These are phyloP conservation scores for Drosophila subquinaria DNA, from an alignment of 2,888 invertebrate species.

Conservation along the genomic window DNA sequence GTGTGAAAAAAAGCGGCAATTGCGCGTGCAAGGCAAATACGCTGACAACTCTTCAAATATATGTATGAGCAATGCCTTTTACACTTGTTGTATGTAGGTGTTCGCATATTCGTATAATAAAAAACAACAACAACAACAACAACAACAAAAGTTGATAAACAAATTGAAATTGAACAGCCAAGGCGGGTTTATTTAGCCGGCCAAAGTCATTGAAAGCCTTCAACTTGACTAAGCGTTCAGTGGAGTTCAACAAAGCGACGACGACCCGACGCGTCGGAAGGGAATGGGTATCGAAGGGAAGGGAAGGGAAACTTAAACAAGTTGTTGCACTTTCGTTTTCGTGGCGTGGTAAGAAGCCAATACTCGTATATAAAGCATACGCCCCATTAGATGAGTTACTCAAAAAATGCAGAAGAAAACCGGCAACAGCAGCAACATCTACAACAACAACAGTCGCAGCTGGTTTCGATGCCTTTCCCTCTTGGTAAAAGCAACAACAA, in stretches of 20 bases:
- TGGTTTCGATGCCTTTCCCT: not conserved
- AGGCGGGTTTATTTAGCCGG: slow-evolving; percentile 75
- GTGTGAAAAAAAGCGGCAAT: slow-evolving; percentile 16
- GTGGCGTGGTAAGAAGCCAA: too few relatives aligned
- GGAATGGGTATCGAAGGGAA: not conserved
- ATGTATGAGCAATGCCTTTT: slow-evolving; percentile 10
- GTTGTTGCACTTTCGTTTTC: slow-evolving; percentile 54
- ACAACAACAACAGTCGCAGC: not conserved
- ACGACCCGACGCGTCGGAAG: not conserved
- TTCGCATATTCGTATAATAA: slow-evolving; percentile 16
- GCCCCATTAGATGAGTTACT: slow-evolving; percentile 17
- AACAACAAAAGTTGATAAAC: slow-evolving; percentile 59
- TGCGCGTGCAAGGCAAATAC: slow-evolving; percentile 23
- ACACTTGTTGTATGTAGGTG: slow-evolving; percentile 28
- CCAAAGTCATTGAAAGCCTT: slow-evolving; percentile 61
- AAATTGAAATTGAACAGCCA: slow-evolving; percentile 69
- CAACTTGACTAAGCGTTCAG: slow-evolving; percentile 69
- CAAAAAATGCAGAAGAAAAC: slow-evolving; percentile 6
- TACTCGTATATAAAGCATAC: not conserved
- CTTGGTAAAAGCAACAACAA: not conserved
- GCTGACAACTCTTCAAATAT: slow-evolving; percentile 34
- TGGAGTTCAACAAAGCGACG: slow-evolving; percentile 38
- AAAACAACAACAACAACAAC: slow-evolving; percentile 16
- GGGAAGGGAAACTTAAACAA: not conserved
- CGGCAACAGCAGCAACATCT: not conserved